Base-by-base conservation (phyloP, 1,140 invertebrate genomes). In the Drosophila tropicalis region DNA sequence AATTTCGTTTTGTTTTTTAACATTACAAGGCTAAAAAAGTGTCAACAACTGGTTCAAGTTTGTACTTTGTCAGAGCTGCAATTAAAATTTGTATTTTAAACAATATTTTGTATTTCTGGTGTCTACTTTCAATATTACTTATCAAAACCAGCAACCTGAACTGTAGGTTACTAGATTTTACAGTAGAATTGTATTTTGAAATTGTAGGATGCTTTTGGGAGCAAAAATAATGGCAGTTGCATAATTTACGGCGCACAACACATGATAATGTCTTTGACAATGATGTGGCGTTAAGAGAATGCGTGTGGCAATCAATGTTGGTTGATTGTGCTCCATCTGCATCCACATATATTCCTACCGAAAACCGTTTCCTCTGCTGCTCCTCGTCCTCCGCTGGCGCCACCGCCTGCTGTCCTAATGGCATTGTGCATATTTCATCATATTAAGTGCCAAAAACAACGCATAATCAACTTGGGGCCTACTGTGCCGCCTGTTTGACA, bases 371-470 rank as follows among this genome's bases (percentile, higher is more conserved):
- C 12, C 60, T 12, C 12, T 41, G n/a, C 22, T 29, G 36, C 44
- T 15, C 34, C 5, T 6, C 54, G 1, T 39, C 36, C 17, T 40
- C 40, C 29, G 12, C 51, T 32, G 15, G 29, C 40, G 29, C 32
- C 36, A 51, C 17, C 17, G 17, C 36, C 41, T 62, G 25, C 57
- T 17, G 64, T 67, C 25, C 79, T 89, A 89, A 89, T 89, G 80
- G 85, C 74, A 79, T 87, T 84, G 72, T 89, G 84, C 85, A 89
- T 89, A 90, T 89, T 89, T 89, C 84, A 89, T 89, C 86, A 89
- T 68, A 89, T 89, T 89, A 89, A 89, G 84, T 89, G 84, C 85
- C 84, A 84, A 81, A 51, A 90, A 89, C 84, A 89, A 89, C 73
- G 85, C 77, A 89, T 89, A 89, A 89, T 89, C 85, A 89, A 89